A percentile compares a stretch with the other conserved stretches of the same genome.
These are phyloP conservation scores for Drosophila pectinifera DNA, from an alignment of 1,140 invertebrate species.

Conservation along the genomic window DNA sequence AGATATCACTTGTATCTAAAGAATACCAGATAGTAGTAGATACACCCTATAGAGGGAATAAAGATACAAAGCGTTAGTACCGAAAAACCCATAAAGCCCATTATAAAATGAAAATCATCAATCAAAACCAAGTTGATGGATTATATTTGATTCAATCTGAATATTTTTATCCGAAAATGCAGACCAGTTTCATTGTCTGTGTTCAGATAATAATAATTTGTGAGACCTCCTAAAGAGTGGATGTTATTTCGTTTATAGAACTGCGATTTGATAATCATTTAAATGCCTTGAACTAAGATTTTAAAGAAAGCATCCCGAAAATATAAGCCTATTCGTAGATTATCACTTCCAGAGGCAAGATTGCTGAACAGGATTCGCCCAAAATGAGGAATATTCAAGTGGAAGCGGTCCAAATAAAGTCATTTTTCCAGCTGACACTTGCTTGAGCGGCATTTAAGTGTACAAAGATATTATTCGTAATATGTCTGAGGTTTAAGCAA, in stretches of 20 bases:
- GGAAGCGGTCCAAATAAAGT: no score
- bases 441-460: no score
- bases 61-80: neutral
- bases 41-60: neutral
- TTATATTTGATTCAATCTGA: neutral
- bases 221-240: neutral
- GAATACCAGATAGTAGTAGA: constrained; percentile 4
- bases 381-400: no score
- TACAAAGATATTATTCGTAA: no score
- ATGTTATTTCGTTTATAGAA: neutral
- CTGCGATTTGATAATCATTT: constrained; percentile 8
- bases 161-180: neutral
- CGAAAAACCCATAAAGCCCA: neutral
- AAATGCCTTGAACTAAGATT: constrained; percentile 1
- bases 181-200: neutral
- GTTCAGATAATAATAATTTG: neutral
- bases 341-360: neutral
- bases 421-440: no score
- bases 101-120: constrained; percentile 7
- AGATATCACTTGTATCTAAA: constrained; percentile 14
- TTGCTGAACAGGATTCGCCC: neutral
- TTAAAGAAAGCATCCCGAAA: neutral
- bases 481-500: no score
- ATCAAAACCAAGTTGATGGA: constrained; percentile 5
- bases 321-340: constrained; percentile 21